phyloP scores from a whole-genome alignment of 2,113 vertebrate genomes.

The Eurystomus gularis region DNA sequence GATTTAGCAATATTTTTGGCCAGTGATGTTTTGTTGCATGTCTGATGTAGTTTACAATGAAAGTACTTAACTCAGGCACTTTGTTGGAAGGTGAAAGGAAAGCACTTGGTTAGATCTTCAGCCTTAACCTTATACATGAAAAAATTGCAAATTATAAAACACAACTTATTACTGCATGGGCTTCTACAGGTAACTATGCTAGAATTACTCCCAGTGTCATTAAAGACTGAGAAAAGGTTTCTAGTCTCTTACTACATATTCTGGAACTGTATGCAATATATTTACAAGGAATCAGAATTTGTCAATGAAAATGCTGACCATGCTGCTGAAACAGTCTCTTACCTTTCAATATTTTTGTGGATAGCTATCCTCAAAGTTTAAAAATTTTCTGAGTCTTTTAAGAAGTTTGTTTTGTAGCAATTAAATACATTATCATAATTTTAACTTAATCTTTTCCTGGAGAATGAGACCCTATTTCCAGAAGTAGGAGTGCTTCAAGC shows the following conservation, averaged over 20 bases:
- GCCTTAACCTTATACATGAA: neutral
- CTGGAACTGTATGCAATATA: neutral
- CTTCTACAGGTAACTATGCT: neutral
- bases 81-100: neutral
- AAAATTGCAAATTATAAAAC: neutral
- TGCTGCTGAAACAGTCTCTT: neutral
- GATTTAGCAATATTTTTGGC: neutral
- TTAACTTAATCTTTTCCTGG: neutral
- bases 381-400: neutral
- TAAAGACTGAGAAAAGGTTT: neutral
- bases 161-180: neutral
- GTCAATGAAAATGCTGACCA: neutral
- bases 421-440: neutral
- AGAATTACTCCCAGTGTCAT: neutral
- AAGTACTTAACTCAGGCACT: neutral
- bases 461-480: neutral
- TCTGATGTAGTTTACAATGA: neutral
- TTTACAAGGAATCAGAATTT: neutral
- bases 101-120: neutral
- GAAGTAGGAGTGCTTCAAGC: neutral
- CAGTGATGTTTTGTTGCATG: neutral
- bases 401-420: neutral
- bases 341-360: neutral
- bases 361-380: neutral
- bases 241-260: neutral